Base-by-base conservation (phyloP, 2,888 invertebrate genomes). In the Sminthurinus aureus region DNA sequence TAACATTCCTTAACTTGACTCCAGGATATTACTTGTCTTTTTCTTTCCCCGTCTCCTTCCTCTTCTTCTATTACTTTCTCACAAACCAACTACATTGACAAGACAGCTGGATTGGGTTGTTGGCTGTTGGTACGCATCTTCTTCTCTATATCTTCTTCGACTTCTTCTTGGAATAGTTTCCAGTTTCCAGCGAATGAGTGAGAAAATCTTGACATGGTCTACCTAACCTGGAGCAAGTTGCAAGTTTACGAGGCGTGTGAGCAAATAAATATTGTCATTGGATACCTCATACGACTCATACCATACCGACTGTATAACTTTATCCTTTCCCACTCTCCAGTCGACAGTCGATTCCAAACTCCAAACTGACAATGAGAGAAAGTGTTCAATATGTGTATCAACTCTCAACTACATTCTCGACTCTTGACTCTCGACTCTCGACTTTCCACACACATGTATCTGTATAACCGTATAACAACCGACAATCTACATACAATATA, bases 251-350 rank as follows among this genome's bases (percentile, higher is more conserved):
- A 71, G 20, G 24, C 71, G 71, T 24, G 20, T 71, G 24, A 22
- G 71, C 58, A 71, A 71, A 71, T 71, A 71, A 71, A 71, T 71
- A 71, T 71, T 71, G 71, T 71, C 71, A 71, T 24, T 71, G n/a
- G 71, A 71, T 71, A 71, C 71, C 69, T 69, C 69, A 13, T 71
- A 24, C 22, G 24, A 20, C 26, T 38, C 38, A 38, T 6, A 4
- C 3, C 6, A 38, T 38, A 38, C 6, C 6, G 38, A 38, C 6
- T 38, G 38, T 38, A 38, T 38, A 38, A 4, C 38, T 38, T 38
- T 6, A 38, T 38, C 38, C 38, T 6, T 38, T 4, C 3, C 38
- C 38, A 38, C 6, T 1, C 38, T n/a, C 1, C 38, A 38, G 6
- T 38, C 38, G 38, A 38, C 38, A 38, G 38, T 38, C 38, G 38